phyloP scores from a whole-genome alignment of 2,888 invertebrate genomes.

The Phorcus lineatus region DNA sequence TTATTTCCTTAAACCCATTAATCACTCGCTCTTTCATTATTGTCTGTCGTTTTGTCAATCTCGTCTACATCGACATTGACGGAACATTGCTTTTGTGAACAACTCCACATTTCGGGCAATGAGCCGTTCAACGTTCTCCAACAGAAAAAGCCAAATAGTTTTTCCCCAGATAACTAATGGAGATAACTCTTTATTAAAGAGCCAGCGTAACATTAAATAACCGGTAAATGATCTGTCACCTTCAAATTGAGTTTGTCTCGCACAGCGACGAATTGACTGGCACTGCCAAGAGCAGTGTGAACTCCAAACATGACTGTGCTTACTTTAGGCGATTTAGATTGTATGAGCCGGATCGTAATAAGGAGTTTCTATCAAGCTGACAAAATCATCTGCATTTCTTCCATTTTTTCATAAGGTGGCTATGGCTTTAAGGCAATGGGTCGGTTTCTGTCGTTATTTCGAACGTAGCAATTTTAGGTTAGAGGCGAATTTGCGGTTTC shows the following conservation, averaged over 20 bases:
- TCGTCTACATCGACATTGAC: background rate
- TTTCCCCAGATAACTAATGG: background rate
- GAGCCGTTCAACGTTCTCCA: no score
- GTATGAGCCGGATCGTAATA: background rate
- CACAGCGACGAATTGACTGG: background rate
- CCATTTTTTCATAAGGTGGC: no score
- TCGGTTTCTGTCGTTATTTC: no score
- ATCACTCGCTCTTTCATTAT: background rate
- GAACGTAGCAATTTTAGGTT: no score
- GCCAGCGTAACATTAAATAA: background rate
- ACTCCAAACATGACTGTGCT: background rate
- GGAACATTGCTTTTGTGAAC: background rate
- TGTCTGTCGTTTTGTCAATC: background rate
- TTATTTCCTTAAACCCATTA: background rate
- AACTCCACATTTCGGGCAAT: background rate
- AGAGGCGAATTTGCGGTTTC: no score
- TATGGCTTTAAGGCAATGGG: no score
- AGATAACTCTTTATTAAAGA: background rate
- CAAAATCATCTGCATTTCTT: background rate
- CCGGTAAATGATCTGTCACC: background rate
- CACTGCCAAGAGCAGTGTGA: background rate
- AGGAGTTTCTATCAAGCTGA: background rate
- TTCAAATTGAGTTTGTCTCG: background rate
- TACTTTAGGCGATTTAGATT: background rate
- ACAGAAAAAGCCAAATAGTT: no score